Evolutionary conservation across 2,113 vertebrate genomes (phyloP).

Genomic region (Pongo pygmaeus): DNA sequence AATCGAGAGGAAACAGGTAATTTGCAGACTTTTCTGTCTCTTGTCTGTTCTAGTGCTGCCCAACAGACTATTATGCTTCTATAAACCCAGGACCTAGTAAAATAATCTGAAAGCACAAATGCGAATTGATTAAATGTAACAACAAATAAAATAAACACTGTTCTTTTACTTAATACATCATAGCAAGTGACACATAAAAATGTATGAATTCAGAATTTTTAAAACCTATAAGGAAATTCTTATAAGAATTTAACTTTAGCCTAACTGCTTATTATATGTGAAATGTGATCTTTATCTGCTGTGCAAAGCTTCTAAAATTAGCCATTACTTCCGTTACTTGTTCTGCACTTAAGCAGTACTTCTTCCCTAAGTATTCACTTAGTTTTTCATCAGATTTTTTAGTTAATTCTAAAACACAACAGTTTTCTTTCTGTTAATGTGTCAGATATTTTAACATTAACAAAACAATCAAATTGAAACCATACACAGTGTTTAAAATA

Average conservation of each 20-base stretch:
- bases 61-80: neutral
- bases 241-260: neutral
- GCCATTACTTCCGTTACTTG: neutral
- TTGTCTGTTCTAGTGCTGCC: neutral
- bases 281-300: slow-evolving; percentile 39
- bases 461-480: neutral
- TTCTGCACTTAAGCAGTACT: neutral
- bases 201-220: neutral
- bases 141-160: neutral
- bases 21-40: neutral
- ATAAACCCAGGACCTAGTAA: neutral
- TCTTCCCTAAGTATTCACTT: neutral
- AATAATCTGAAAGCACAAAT: neutral
- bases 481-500: neutral
- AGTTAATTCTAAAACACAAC: neutral
- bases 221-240: slow-evolving; percentile 30
- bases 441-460: neutral
- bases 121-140: neutral
- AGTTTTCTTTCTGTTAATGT: neutral
- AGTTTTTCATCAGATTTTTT: neutral
- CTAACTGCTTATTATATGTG: neutral
- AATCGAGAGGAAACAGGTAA: neutral
- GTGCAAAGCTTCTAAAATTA: neutral
- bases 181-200: neutral
- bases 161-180: neutral